phyloP scores from a whole-genome alignment of 2,797 vertebrate genomes.

The Peromyscus eremicus region DNA sequence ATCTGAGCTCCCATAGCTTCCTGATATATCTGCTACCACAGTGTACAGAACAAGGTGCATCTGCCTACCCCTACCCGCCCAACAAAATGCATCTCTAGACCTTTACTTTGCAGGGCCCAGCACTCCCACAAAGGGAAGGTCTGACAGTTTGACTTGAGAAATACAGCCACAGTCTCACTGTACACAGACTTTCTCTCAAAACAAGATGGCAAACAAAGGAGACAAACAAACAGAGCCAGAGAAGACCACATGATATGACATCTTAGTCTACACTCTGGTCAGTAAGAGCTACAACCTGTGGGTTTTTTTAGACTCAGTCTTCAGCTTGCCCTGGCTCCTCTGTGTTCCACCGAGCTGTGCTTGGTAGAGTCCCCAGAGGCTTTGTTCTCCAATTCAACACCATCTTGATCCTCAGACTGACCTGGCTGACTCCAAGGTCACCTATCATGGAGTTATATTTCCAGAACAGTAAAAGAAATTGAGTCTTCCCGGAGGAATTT shows the following conservation, averaged over 20 bases:
- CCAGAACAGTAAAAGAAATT: not conserved
- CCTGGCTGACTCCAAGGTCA: not conserved
- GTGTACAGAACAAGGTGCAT: not conserved
- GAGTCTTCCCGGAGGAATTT: not conserved
- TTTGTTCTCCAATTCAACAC: not conserved
- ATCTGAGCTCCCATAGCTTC: too few relatives aligned
- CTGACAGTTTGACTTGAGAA: not conserved
- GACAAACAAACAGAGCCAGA: not conserved
- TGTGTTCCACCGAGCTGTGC: not conserved
- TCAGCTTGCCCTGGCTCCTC: not conserved
- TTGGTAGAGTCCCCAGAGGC: not conserved
- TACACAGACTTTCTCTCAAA: slow-evolving; percentile 18
- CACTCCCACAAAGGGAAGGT: not conserved
- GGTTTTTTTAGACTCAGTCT: not conserved
- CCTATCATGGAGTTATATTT: not conserved
- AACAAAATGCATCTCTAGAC: not conserved
- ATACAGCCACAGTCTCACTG: not conserved
- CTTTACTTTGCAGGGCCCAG: not conserved
- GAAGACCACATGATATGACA: not conserved
- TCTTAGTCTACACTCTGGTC: not conserved
- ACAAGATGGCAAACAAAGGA: not conserved
- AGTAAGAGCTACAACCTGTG: not conserved
- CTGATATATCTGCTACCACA: too few relatives aligned
- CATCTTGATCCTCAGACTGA: not conserved
- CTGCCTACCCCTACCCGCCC: not conserved